Percentiles rank a stretch among this genome's conserved stretches.
These are phyloP conservation scores for Watsonalla cultraria DNA, from an alignment of 2,888 invertebrate genomes.

Conservation along the genomic window DNA sequence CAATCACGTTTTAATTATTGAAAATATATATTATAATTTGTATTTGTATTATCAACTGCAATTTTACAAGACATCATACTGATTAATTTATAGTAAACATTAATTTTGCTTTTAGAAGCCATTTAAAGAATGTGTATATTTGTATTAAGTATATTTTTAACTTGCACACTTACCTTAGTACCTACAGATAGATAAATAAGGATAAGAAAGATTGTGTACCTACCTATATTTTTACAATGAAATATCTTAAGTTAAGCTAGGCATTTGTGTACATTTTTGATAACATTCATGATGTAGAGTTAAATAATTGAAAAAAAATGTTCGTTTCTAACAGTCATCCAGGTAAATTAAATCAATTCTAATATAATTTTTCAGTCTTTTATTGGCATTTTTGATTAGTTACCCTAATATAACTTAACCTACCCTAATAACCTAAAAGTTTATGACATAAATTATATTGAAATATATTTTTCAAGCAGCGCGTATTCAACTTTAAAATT, in stretches of 20 bases:
- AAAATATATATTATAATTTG: background rate
- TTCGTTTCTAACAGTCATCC: constrained; percentile 55
- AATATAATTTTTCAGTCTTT: constrained; percentile 63
- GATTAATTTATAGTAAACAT: constrained; percentile 4
- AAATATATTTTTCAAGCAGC: no score
- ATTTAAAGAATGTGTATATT: constrained; percentile 29
- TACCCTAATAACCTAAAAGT: no score
- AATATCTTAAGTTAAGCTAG: constrained; percentile 56
- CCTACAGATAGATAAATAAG: constrained; percentile 23
- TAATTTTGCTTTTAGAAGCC: constrained; percentile 21
- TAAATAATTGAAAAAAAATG: constrained; percentile 41
- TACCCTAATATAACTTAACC: no score
- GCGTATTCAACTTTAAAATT: no score
- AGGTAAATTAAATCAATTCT: constrained; percentile 63
- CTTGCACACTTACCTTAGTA: constrained; percentile 41
- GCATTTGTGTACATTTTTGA: constrained; percentile 72
- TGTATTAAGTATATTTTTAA: constrained; percentile 28
- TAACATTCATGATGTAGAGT: constrained; percentile 47
- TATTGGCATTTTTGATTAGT: constrained; percentile 35
- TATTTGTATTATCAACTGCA: constrained; percentile 11
- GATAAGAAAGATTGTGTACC: constrained; percentile 54
- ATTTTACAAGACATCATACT: background rate
- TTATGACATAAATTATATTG: no score
- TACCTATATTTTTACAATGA: constrained; percentile 73
- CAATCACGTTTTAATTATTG: background rate